These are phyloP conservation scores for Lonchura striata DNA, from an alignment of 2,113 vertebrate genomes.

Conservation along the genomic window DNA sequence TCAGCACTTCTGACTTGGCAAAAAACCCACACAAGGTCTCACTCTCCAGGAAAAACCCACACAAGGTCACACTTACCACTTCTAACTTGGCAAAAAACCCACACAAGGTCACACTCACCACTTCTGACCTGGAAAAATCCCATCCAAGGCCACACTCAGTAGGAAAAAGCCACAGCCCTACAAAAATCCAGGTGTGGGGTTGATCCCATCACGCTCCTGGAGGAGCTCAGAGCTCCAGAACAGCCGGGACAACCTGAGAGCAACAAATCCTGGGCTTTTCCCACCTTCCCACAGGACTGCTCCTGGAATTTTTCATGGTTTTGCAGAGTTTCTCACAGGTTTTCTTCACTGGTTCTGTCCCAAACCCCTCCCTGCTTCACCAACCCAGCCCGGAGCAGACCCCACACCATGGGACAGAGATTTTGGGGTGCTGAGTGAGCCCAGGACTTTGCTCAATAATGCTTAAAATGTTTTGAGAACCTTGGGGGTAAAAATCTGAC, in stretches of 20 bases:
- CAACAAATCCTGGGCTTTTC: accelerated
- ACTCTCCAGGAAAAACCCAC: too few relatives aligned
- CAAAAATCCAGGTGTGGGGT: accelerated
- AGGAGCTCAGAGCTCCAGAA: background rate
- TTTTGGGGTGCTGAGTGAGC: background rate
- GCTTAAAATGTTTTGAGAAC: accelerated
- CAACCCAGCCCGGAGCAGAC: background rate
- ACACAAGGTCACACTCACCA: background rate
- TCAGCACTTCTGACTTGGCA: too few relatives aligned
- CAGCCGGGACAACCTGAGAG: background rate
- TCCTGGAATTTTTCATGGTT: background rate
- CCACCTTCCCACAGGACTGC: background rate
- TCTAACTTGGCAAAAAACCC: background rate
- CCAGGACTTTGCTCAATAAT: background rate
- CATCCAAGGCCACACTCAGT: background rate
- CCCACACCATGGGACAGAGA: background rate
- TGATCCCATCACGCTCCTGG: background rate
- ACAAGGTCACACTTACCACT: background rate
- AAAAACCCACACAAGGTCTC: background rate
- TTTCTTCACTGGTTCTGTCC: background rate
- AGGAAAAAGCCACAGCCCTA: background rate
- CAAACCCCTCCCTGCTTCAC: background rate
- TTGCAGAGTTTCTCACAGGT: background rate
- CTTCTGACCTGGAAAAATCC: too few relatives aligned
- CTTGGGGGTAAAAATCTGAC: background rate